A percentile compares a stretch with the other conserved stretches of the same genome.
phyloP scores from a whole-genome alignment of 2,113 vertebrate genomes.

The Rhynchopsitta pachyrhyncha region DNA sequence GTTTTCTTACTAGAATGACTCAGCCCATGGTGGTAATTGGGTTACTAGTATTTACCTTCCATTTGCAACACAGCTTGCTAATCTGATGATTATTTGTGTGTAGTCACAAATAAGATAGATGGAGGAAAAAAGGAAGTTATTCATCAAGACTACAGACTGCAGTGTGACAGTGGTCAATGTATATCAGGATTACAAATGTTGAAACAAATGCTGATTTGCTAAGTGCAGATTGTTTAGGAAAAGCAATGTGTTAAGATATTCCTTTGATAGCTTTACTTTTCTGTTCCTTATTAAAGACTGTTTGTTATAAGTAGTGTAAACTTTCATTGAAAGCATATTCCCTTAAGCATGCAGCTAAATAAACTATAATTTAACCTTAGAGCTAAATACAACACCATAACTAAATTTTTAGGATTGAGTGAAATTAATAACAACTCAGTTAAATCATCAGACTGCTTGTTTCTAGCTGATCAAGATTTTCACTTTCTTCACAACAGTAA shows the following conservation, averaged over 20 bases:
- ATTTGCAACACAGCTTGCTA: constrained; percentile 52
- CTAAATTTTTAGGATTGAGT: background rate
- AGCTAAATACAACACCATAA: background rate
- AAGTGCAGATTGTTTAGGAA: constrained; percentile 6
- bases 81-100: constrained; percentile 48
- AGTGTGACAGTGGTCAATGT: background rate
- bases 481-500: background rate
- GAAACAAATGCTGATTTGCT: constrained; percentile 52
- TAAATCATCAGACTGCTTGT: background rate
- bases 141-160: constrained; percentile 20
- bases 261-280: background rate
- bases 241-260: background rate
- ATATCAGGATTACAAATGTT: constrained; percentile 39
- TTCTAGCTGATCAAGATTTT: background rate
- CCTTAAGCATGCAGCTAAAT: background rate
- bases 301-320: background rate
- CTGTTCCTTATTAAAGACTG: background rate
- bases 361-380: background rate
- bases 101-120: constrained; percentile 49
- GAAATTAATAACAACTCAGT: background rate
- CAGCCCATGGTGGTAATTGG: background rate
- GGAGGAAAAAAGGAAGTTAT: constrained; percentile 51
- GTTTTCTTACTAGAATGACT: background rate
- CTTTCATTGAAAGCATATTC: background rate
- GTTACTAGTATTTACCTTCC: constrained; percentile 48